Evolutionary conservation across 2,888 invertebrate species (phyloP), one percentile per base, ranked within the genome.

Genomic region (Cephus runcator): DNA sequence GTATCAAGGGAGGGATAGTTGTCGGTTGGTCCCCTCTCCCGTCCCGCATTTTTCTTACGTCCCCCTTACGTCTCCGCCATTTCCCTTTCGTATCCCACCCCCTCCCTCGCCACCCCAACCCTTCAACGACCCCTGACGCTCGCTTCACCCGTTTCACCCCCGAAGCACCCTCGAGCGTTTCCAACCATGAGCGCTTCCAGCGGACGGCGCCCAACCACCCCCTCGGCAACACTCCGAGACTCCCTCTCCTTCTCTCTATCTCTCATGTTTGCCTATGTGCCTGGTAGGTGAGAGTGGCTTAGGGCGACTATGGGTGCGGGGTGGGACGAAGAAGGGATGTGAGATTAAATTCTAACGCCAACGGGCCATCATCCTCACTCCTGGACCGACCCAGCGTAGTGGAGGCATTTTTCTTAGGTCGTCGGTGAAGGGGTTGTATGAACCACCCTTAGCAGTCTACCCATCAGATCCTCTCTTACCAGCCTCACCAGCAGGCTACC

Each of bases 361-460:
- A 12, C 35, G 34, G n/a, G 23, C 71, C 35, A 35, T 4, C 76
- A 68, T n/a, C 76, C 56, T 56, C 71, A 34, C 81, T 85, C 83
- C 84, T 86, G 82, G 82, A 83, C 84, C 56, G 23, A 56, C 2
- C 56, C 56, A 23, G 23, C 56, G 23, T 56, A 23, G 83, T 81
- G 73, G 81, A 85, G 88, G 90, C 89, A 90, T 90, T 90, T 90
- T 90, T 90, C 90, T 90, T 90, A 90, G 88, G 88, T 90, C 88
- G 84, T 75, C 81, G 77, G 84, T 73, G 77, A 69, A 71, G 34
- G 31, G 71, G 71, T 71, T 34, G 31, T 6, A 23, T 9, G 23
- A 56, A 23, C 56, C 56, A 56, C 56, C 56, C 56, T 56, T 56
- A 56, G 23, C 56, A 56, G 23, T 56, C 56, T 9, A 56, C 56